Percentiles rank a stretch among this genome's conserved stretches.
These are phyloP conservation scores for Phyllostomus discolor DNA, from an alignment of 2,113 vertebrate genomes.

Conservation along the genomic window DNA sequence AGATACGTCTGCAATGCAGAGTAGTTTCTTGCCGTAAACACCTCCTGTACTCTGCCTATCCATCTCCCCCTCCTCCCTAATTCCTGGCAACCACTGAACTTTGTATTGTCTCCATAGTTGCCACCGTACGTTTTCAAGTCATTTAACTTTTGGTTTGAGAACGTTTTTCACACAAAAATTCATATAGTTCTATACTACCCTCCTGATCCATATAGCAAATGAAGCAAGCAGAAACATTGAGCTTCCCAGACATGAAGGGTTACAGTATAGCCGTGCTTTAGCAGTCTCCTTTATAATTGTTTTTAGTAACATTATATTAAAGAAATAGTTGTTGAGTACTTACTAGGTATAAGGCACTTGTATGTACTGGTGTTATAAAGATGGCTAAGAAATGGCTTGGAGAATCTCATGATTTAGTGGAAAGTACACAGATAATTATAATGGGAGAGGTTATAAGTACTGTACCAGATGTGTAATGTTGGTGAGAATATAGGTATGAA, in stretches of 20 bases:
- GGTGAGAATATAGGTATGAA: background rate
- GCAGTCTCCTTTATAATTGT: background rate
- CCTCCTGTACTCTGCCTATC: background rate
- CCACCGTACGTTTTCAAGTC: background rate
- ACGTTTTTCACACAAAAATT: constrained; percentile 3
- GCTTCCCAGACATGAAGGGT: background rate
- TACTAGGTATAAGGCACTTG: background rate
- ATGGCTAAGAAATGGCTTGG: background rate
- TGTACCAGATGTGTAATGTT: background rate
- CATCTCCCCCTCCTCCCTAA: background rate
- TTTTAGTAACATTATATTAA: background rate
- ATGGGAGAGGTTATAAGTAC: background rate
- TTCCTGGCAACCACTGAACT: background rate
- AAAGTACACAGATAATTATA: background rate
- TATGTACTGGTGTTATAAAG: background rate
- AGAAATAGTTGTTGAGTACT: background rate
- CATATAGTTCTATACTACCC: background rate
- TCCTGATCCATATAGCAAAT: background rate
- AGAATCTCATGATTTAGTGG: background rate
- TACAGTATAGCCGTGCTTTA: background rate
- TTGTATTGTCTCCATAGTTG: background rate
- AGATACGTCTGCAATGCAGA: background rate
- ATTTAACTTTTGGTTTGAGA: constrained; percentile 27
- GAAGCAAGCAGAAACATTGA: background rate
- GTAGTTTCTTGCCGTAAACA: background rate